Conservation (phyloP, 1,140 invertebrate species). For the Dryas iulia region DNA sequence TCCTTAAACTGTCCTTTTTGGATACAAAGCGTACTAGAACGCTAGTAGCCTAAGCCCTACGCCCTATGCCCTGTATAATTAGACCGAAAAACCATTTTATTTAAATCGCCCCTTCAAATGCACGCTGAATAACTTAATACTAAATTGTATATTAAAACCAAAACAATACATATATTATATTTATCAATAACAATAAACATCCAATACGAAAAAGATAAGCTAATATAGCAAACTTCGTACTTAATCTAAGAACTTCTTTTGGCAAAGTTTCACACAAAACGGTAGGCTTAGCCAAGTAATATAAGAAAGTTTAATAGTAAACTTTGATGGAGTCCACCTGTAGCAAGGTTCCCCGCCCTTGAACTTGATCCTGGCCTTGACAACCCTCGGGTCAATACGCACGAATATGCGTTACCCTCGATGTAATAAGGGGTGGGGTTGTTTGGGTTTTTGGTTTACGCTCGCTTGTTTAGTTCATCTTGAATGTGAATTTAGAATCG, state of each 20-base stretch:
- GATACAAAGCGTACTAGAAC: no score
- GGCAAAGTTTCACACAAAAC: background rate
- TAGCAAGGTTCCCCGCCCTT: slow-evolving; percentile 37
- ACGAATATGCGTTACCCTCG: slow-evolving; percentile 26
- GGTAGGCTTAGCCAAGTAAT: slow-evolving; percentile 1
- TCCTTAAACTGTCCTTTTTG: no score
- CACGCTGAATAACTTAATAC: no score
- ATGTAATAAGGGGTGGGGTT: slow-evolving; percentile 3
- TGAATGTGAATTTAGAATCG: background rate
- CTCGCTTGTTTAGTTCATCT: background rate
- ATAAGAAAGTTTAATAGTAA: slow-evolving; percentile 3
- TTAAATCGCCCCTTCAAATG: no score
- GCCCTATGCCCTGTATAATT: no score
- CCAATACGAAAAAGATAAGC: no score
- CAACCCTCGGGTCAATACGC: slow-evolving; percentile 39
- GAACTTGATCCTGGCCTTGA: slow-evolving; percentile 37
- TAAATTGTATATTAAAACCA: no score
- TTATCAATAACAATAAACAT: background rate
- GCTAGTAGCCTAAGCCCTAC: no score
- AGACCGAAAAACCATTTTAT: no score
- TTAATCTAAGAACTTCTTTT: background rate
- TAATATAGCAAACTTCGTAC: background rate
- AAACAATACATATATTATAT: background rate
- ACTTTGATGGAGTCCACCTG: slow-evolving; percentile 20
- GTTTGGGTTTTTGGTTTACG: background rate